Evolutionary conservation across 2,888 invertebrate genomes (phyloP).

Genomic region (Diabrotica balteata): DNA sequence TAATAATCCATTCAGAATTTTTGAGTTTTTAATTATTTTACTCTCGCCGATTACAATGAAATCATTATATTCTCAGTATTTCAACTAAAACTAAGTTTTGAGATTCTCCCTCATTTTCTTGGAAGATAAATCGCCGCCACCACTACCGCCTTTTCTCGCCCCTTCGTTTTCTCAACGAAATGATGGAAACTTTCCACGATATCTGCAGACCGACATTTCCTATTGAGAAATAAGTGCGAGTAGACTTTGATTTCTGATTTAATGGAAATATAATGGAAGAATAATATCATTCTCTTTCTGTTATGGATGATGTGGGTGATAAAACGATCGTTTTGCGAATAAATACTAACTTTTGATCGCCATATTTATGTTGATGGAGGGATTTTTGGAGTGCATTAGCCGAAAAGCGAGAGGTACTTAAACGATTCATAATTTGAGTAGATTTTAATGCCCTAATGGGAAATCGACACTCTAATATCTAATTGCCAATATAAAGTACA

Average conservation of each 20-base stretch:
- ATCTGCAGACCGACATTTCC: conserved; percentile 27
- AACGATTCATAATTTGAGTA: too few relatives aligned
- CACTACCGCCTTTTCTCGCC: not conserved
- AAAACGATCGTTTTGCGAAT: conserved; percentile 25
- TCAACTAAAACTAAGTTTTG: not conserved
- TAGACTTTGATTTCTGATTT: conserved; percentile 34
- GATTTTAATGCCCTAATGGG: too few relatives aligned
- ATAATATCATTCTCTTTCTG: conserved; percentile 36
- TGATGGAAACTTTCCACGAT: conserved; percentile 28
- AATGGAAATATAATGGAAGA: conserved; percentile 39
- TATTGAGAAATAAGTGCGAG: conserved; percentile 31
- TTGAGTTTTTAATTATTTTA: too few relatives aligned
- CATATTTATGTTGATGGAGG: conserved; percentile 25
- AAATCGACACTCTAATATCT: too few relatives aligned
- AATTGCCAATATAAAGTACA: too few relatives aligned
- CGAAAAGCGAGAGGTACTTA: too few relatives aligned
- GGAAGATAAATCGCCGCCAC: too few relatives aligned
- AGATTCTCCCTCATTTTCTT: not conserved
- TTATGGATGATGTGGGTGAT: conserved; percentile 31
- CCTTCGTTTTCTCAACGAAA: conserved; percentile 7
- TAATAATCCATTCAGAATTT: too few relatives aligned
- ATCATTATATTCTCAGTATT: not conserved
- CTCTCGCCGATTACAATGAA: too few relatives aligned
- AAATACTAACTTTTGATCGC: conserved; percentile 18
- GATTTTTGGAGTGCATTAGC: conserved; percentile 20